phyloP scores from a whole-genome alignment of 2,113 vertebrate species.

The Macquaria australasica region DNA sequence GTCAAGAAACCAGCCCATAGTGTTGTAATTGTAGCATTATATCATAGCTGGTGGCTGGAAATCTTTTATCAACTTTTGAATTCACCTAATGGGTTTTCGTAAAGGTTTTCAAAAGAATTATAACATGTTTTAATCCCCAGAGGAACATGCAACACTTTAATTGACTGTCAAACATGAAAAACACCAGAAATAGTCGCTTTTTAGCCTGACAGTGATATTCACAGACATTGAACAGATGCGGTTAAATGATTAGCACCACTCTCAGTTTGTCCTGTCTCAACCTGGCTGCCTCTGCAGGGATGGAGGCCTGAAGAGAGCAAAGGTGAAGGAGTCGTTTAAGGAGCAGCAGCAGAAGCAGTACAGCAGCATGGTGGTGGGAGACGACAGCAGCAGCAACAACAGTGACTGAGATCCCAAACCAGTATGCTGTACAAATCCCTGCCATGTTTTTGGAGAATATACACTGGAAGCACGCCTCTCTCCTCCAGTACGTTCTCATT shows the following conservation, averaged over 20 bases:
- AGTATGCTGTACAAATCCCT: background rate
- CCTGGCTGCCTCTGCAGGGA: constrained; percentile 86
- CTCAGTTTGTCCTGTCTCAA: background rate
- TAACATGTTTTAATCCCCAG: background rate
- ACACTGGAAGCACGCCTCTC: background rate
- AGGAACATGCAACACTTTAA: background rate
- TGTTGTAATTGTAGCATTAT: background rate
- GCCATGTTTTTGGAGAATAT: constrained; percentile 12
- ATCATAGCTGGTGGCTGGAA: background rate
- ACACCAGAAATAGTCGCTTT: background rate
- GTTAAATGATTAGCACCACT: background rate
- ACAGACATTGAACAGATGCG: background rate
- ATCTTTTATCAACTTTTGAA: background rate
- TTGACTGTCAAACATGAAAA: background rate
- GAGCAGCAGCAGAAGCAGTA: constrained; percentile 96
- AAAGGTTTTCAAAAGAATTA: background rate
- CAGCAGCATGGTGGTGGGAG: constrained; percentile 94
- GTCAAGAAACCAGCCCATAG: background rate
- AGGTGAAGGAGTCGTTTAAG: constrained; percentile 93
- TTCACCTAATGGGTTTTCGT: background rate
- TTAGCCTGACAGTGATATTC: background rate
- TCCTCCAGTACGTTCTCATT: background rate
- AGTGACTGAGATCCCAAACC: constrained; percentile 72
- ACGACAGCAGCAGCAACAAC: constrained; percentile 81
- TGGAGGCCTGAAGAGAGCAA: constrained; percentile 93